Percentiles rank a stretch among this genome's conserved stretches.
Evolutionary conservation across 2,797 vertebrate genomes (phyloP).

Genomic region (Rhodeus uyekii): DNA sequence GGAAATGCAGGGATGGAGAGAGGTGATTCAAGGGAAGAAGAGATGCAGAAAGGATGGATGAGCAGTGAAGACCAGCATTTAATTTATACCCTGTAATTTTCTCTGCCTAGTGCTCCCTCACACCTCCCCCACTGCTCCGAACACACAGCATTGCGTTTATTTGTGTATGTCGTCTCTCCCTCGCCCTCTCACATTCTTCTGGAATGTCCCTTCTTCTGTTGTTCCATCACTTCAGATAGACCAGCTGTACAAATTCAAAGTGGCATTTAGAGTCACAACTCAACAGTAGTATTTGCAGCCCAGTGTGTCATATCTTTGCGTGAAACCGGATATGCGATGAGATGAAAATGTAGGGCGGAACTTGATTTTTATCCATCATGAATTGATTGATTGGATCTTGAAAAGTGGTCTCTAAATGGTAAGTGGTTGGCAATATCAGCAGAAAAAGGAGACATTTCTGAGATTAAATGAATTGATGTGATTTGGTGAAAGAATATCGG

Average conservation of each 20-base stretch:
- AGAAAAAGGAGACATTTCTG: background rate
- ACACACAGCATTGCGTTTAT: constrained; percentile 15
- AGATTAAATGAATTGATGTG: background rate
- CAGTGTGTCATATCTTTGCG: background rate
- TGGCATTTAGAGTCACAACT: constrained; percentile 63
- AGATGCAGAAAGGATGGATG: background rate
- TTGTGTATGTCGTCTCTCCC: constrained; percentile 8
- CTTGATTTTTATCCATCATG: background rate
- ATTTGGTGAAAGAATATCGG: background rate
- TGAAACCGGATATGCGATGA: background rate
- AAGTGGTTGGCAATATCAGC: background rate
- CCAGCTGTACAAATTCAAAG: constrained; percentile 59
- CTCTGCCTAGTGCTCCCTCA: constrained; percentile 6
- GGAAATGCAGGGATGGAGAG: background rate
- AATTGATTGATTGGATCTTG: background rate
- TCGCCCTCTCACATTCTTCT: constrained; percentile 30
- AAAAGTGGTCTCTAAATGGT: background rate
- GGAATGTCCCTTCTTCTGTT: constrained; percentile 39
- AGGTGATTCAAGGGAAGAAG: background rate
- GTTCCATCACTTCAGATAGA: constrained; percentile 58
- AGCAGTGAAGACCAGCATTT: constrained; percentile 11
- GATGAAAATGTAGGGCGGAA: background rate
- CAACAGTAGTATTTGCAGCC: background rate
- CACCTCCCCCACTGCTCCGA: background rate
- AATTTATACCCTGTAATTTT: constrained; percentile 42